Base-by-base conservation (phyloP, 2,888 invertebrate genomes). In the Sialis fuliginosa region DNA sequence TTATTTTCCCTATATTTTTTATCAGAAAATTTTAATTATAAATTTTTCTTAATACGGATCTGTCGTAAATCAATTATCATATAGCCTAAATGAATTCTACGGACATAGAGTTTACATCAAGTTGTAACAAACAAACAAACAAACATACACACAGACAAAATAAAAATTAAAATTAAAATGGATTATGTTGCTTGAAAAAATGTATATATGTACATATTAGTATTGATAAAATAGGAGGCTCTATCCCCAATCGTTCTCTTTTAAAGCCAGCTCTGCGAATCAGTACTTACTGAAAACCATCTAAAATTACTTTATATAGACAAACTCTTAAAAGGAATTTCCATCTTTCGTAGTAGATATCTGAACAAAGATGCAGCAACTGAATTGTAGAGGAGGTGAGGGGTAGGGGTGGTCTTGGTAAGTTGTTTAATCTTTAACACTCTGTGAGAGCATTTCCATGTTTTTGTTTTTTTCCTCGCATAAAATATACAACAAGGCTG, bases 371-470 rank as follows among this genome's bases (percentile, higher is more conserved):
- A 37, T 10, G 12, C n/a, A 37, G 37, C 6, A 37, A 7, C 10
- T 10, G 37, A 37, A 37, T 5, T 6, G 6, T 37, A 12, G 8
- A 10, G 6, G n/a, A 12, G 37, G 37, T 37, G 35, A 35, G 9
- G 37, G n/a, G 12, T 10, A 37, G 37, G 8, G n/a, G 37, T 12
- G 12, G 37, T 37, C 6, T 22, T 10, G 42, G 32, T 32, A 32
- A 42, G 31, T 34, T 45, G 45, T 45, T 45, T 45, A 45, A 45
- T 45, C 45, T 45, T 45, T 45, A 45, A 45, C 45, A 45, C 45
- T 31, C 37, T 31, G 35, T 45, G 45, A 45, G 35, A 45, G 45
- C 35, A 37, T 45, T 45, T 45, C 45, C 45, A 37, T 45, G 45
- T 45, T 45, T 45, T 35, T 35, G 35, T 22, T 45, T 45, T 45